phyloP scores from a whole-genome alignment of 2,888 invertebrate species.

The Chydorus sphaericus region DNA sequence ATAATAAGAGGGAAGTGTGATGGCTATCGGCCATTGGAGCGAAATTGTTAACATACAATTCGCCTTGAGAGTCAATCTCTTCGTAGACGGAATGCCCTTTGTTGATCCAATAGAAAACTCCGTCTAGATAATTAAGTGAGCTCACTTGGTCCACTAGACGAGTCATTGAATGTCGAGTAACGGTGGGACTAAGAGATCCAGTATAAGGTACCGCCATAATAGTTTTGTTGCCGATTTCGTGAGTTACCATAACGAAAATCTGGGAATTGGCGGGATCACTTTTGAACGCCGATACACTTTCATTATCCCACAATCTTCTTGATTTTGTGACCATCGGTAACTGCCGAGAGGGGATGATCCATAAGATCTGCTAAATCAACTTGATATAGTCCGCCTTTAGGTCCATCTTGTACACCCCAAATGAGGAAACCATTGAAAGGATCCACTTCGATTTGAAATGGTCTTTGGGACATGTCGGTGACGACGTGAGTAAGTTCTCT shows the following conservation, averaged over 20 bases:
- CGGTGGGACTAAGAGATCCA: conserved; percentile 8
- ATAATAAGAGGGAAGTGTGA: neutral
- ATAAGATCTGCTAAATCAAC: neutral
- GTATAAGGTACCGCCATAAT: neutral
- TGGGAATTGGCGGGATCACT: neutral
- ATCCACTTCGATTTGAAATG: conserved; percentile 74
- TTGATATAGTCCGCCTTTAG: neutral
- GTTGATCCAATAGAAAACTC: conserved; percentile 74
- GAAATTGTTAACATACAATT: neutral
- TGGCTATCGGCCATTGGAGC: neutral
- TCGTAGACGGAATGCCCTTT: conserved; percentile 60
- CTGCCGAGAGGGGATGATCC: neutral
- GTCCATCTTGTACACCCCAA: too few species aligned
- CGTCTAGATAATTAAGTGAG: conserved; percentile 58
- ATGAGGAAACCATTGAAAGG: conserved; percentile 60
- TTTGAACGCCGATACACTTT: neutral
- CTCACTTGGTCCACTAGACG: conserved; percentile 37
- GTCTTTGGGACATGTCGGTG: conserved; percentile 50
- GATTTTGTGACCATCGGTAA: neutral
- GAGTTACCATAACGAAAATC: neutral
- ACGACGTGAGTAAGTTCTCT: conserved; percentile 50
- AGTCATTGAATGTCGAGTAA: neutral
- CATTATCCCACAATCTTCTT: neutral
- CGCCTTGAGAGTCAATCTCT: conserved; percentile 38
- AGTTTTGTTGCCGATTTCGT: neutral